Percentiles rank a stretch among this genome's conserved stretches.
phyloP scores from a whole-genome alignment of 2,888 invertebrate genomes.

The Adineta ricciae region DNA sequence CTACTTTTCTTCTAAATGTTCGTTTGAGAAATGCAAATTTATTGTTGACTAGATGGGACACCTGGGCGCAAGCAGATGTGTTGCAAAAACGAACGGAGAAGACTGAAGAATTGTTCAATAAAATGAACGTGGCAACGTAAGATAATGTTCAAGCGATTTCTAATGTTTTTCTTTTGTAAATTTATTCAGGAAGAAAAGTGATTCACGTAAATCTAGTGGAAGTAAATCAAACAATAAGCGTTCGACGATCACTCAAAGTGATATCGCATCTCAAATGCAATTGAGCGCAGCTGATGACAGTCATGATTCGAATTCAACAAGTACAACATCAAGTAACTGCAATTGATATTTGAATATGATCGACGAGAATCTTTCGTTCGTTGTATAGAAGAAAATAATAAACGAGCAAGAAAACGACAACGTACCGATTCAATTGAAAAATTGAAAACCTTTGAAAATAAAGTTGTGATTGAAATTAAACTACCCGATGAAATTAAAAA shows the following conservation, averaged over 20 bases:
- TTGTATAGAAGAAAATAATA: neutral
- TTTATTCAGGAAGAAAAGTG: neutral
- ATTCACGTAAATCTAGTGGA: neutral
- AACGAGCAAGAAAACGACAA: neutral
- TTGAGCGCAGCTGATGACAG: neutral
- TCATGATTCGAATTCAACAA: neutral
- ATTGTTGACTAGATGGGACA: neutral
- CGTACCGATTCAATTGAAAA: neutral
- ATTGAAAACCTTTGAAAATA: neutral
- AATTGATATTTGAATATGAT: neutral
- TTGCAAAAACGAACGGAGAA: neutral
- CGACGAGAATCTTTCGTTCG: neutral
- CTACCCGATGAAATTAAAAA: neutral
- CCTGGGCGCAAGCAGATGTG: neutral
- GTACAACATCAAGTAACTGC: neutral
- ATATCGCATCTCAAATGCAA: neutral
- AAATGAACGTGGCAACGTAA: neutral
- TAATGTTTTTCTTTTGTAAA: neutral
- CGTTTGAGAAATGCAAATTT: neutral
- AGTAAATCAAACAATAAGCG: neutral
- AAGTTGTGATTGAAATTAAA: conserved; percentile 4
- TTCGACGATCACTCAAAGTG: neutral
- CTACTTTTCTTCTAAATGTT: neutral
- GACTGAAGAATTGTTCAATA: neutral
- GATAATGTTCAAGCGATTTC: neutral